Evolutionary conservation across 2,888 invertebrate species (phyloP), one percentile per base, ranked within the genome.

Genomic region (Drosophila recens): DNA sequence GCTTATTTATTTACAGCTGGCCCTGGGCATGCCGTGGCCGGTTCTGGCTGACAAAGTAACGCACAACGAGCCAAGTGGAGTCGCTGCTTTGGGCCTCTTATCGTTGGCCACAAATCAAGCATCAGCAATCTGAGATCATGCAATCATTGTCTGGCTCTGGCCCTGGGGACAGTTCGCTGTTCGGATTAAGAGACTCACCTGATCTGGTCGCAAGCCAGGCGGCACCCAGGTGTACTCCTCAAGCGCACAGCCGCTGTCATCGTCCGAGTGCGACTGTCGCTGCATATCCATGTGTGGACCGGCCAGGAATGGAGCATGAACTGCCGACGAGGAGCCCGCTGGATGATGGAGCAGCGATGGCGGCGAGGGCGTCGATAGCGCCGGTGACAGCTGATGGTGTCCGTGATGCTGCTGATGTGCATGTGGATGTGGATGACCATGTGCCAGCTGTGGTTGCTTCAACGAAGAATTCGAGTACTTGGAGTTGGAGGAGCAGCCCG

Each of bases 161-260:
- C 17, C 17, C 42, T 51, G 52, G 45, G 58, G 17, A 54, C 17
- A 59, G n/a, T 27, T 20, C 3, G 36, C 17, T n/a, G 30, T 11
- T 10, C 5, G 48, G 40, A 38, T 52, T 17, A 15, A 45, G 15
- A 34, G 45, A 85, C 93, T 93, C 93, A 99, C 99, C 96, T 98
- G 98, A 94, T 99, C 98, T 2, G 99, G 98, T 92, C 98, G 95
- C 20, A 99, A 94, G 75, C 98, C 98, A 4, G 98, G 97, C 57
- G 99, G 99, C 70, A 99, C 97, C 99, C 99, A 99, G 4, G 98
- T 98, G 93, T 99, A 99, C 93, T 99, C 99, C 92, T 99, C 99
- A 75, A 99, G 94, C 23, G 98, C 98, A 92, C 99, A 99, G n/a
- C 99, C 99, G 66, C 98, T 98, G 93, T 99, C 99, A 92, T 99